Base-by-base conservation (phyloP, 2,888 invertebrate genomes). In the Palloptera scutellata region DNA sequence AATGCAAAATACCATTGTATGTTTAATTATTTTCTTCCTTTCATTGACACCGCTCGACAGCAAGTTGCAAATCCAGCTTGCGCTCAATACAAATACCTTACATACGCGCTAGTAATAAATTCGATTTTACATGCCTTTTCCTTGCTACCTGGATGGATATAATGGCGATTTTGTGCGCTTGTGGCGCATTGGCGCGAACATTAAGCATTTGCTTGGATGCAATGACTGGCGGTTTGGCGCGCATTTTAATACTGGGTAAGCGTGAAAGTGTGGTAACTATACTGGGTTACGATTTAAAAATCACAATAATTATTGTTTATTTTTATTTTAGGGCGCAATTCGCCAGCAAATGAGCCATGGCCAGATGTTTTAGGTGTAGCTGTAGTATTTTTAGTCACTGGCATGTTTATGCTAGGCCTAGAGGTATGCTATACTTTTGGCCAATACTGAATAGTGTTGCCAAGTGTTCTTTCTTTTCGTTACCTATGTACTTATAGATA, bases 191-290 rank as follows among this genome's bases (percentile, higher is more conserved):
- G 69, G 87, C 88, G 54, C 83, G 88, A 58, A 86, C 88, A 0
- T 81, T 88, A n/a, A 88, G 88, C 72, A 86, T 87, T 58, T 88
- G 88, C 43, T 82, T 88, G 70, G 88, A 88, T 78, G 88, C 88
- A 72, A 86, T 88, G 83, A 88, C 87, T 64, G 86, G 86, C 55
- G 87, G 87, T 15, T 78, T 87, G 75, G 86, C 88, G 53, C 84
- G 87, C 70, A 87, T 87, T 68, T 86, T 87, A 75, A 84, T 88
- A 70, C 83, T 88, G 72, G 88, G 87, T 81, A 66, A 65, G 76
- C 74, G 20, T 30, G 6, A 30, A 30, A 30, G 2, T 30, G 30
- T 30, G 3, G 6, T n/a, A 30, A 30, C 30, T 30, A n/a, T 6
- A 30, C 30, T 30, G 30, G 2, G 6, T 4, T 30, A 30, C 6